Percentiles rank a stretch among this genome's conserved stretches.
These are phyloP conservation scores for Ceyx cyanopectus DNA, from an alignment of 2,113 vertebrate species.

Conservation along the genomic window DNA sequence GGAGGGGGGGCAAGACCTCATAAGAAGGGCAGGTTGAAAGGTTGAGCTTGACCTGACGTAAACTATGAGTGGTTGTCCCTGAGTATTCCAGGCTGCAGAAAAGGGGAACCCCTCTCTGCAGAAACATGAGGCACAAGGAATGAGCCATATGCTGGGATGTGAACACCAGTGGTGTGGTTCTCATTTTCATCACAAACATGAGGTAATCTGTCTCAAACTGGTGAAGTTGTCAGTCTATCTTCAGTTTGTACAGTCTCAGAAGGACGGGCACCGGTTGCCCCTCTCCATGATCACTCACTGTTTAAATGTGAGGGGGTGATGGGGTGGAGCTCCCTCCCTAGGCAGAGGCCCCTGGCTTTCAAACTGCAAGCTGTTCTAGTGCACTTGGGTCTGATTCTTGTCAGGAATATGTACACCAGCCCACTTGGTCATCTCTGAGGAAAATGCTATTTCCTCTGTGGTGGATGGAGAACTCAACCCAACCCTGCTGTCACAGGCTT, in stretches of 20 bases:
- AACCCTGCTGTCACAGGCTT: background rate
- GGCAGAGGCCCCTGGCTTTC: background rate
- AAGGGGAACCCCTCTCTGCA: background rate
- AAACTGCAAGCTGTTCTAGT: background rate
- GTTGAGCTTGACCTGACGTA: background rate
- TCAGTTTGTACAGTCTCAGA: background rate
- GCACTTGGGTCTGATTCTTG: background rate
- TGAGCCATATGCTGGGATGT: background rate
- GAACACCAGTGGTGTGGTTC: background rate
- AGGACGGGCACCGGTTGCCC: background rate
- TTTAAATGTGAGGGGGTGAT: background rate
- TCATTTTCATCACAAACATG: background rate
- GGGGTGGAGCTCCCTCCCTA: background rate
- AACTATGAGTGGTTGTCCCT: background rate
- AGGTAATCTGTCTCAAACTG: background rate
- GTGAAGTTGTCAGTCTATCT: background rate
- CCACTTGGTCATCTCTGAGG: background rate
- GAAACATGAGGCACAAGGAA: background rate
- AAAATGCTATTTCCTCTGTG: background rate
- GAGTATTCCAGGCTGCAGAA: background rate
- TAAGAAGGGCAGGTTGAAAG: background rate
- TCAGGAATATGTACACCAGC: background rate
- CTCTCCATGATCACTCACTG: rapidly evolving
- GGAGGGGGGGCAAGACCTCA: background rate
- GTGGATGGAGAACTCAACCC: background rate